phyloP scores from a whole-genome alignment of 2,113 vertebrate genomes.

The Coryphaenoides rupestris region DNA sequence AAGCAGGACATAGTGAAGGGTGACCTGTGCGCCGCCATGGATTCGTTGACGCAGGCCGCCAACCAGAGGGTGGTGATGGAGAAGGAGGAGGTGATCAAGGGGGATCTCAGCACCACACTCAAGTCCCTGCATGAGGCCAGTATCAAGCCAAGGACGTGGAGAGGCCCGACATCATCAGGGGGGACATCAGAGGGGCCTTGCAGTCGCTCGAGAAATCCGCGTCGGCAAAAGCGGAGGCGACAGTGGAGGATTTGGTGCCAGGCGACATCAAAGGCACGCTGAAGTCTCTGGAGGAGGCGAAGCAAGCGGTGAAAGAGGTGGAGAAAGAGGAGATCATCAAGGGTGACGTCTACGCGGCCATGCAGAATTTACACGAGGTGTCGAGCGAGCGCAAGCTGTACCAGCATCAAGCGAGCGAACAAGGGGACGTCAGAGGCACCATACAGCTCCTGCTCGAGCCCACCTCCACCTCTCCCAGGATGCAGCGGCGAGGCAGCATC shows the following conservation, averaged over 20 bases:
- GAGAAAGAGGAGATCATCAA: slow-evolving; percentile 71
- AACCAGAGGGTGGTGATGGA: slow-evolving; percentile 76
- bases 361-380: slow-evolving; percentile 63
- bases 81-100: slow-evolving; percentile 82
- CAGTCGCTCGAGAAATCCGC: slow-evolving; percentile 81
- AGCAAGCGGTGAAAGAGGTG: slow-evolving; percentile 72
- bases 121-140: slow-evolving; percentile 80
- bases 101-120: slow-evolving; percentile 73
- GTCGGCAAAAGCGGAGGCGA: slow-evolving; percentile 68
- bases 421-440: slow-evolving; percentile 67
- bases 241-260: slow-evolving; percentile 78
- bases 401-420: slow-evolving; percentile 68
- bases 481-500: slow-evolving; percentile 58
- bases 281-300: slow-evolving; percentile 79
- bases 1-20: slow-evolving; percentile 81
- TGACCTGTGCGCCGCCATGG: slow-evolving; percentile 78
- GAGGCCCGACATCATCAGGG: slow-evolving; percentile 75
- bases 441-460: slow-evolving; percentile 76
- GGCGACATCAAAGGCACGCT: slow-evolving; percentile 81
- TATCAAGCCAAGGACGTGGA: slow-evolving; percentile 73
- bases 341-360: slow-evolving; percentile 67
- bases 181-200: slow-evolving; percentile 79
- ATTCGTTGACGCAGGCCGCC: slow-evolving; percentile 79
- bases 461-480: slow-evolving; percentile 43
- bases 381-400: slow-evolving; percentile 69